Percentiles rank a stretch among this genome's conserved stretches.
Conservation (phyloP, 1,140 invertebrate species). For the Apis florea region DNA sequence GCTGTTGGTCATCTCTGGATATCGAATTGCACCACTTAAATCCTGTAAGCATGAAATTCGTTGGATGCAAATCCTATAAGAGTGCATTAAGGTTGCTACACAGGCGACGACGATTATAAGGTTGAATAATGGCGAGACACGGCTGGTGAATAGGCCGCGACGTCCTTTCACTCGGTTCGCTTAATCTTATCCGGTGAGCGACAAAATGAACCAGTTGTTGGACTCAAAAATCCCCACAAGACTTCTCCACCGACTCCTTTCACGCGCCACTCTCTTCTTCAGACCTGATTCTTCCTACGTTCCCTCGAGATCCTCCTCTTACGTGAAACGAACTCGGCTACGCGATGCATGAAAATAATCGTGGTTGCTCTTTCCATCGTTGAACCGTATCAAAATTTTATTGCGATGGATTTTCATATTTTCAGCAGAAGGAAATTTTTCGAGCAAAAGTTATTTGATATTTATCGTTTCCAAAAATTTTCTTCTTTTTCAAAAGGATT, state of each 20-base stretch:
- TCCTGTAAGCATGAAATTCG: not conserved
- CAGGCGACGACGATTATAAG: not conserved
- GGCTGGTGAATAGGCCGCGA: constrained; percentile 16
- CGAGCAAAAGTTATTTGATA: too few relatives aligned
- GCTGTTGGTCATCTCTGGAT: not conserved
- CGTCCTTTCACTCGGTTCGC: constrained; percentile 58
- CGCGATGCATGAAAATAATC: not conserved
- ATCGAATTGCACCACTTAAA: not conserved
- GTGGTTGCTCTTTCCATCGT: not conserved
- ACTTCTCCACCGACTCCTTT: not conserved
- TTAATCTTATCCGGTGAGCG: constrained; percentile 45
- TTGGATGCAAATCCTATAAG: not conserved
- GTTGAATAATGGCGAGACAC: constrained; percentile 4
- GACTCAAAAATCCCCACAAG: constrained; percentile 12
- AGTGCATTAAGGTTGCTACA: constrained; percentile 14
- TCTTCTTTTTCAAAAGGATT: too few relatives aligned
- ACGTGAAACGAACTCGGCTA: not conserved
- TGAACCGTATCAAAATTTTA: too few relatives aligned
- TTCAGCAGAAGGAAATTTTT: too few relatives aligned
- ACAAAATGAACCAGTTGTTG: constrained; percentile 49
- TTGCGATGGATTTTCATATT: too few relatives aligned
- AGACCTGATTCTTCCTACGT: not conserved
- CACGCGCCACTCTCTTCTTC: not conserved
- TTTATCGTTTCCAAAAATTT: too few relatives aligned
- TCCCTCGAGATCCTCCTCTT: not conserved